Base-by-base conservation (phyloP, 2,888 invertebrate genomes). In the Cheilosia vulpina region DNA sequence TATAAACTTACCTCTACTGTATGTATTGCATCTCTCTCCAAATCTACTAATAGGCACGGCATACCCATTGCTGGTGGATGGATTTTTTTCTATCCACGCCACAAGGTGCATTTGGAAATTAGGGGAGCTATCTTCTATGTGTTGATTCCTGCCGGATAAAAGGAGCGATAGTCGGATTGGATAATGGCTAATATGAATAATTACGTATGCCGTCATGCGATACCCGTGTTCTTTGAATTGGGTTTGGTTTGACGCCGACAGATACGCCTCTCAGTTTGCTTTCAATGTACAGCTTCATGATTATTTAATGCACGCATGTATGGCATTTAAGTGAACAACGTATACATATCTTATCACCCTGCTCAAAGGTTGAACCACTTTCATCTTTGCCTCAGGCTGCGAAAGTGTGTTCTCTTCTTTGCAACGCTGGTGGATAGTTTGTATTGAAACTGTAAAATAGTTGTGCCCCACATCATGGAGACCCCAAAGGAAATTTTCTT, bases 101-200 rank as follows among this genome's bases (percentile, higher is more conserved):
- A 38, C 38, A 38, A 41, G 5, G 11, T 5, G 21, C 15, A 15
- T n/a, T 21, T 15, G 53, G 2, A 57, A 57, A 57, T 13, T 13
- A 47, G 41, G 47, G 66, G 53, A 21, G 34, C 4, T 5, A 24
- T 27, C 15, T 6, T 34, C n/a, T 55, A 5, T 53, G 62, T 41
- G 53, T 73, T 53, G 27, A 73, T 63, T 45, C 17, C 31, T 21
- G 13, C n/a, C 43, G 21, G 65, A 47, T 75, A 45, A 63, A 55
- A 21, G 43, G 24, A 47, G 6, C 50, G 75, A 65, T 75, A 75
- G 75, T 65, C n/a, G 55, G 68, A 77, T 77, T 68, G 68, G 53
- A 77, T 69, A 62, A 62, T 76, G n/a, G 31, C 34, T 45, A 60
- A 68, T 62, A 68, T 68, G 68, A 77, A 77, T 68, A 77, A 77